Evolutionary conservation across 2,888 invertebrate species (phyloP).

Genomic region (Trichacis sp.): DNA sequence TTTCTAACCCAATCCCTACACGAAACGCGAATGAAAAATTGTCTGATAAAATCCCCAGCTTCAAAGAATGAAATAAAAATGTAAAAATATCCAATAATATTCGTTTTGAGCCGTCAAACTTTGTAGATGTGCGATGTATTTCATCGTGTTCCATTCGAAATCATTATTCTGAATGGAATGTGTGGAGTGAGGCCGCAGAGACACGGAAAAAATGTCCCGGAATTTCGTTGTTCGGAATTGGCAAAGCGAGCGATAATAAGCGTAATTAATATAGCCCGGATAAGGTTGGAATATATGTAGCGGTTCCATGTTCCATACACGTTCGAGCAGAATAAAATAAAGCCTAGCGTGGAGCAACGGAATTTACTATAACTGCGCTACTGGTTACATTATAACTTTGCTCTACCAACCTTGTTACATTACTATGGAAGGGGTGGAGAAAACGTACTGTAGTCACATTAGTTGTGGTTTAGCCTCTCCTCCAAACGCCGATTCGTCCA

Average conservation of each 20-base stretch:
- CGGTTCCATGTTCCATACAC: not conserved
- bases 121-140: conserved; percentile 6
- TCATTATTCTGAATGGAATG: no score
- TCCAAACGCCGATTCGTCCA: conserved; percentile 28
- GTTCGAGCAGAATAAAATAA: conserved; percentile 13
- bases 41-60: no score
- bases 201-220: no score
- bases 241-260: no score
- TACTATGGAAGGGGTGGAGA: conserved; percentile 18
- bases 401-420: conserved; percentile 21
- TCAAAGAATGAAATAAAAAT: no score
- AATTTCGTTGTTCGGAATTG: no score
- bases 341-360: conserved; percentile 11
- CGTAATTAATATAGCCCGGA: not conserved
- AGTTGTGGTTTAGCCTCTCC: conserved; percentile 23
- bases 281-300: not conserved
- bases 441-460: conserved; percentile 32
- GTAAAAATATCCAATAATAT: no score
- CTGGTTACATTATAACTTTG: conserved; percentile 21
- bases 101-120: no score
- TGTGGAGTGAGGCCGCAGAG: no score
- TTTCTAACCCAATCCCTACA: no score
- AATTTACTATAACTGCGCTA: conserved; percentile 22
- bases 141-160: no score
- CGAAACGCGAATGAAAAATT: no score